Base-by-base conservation (phyloP, 2,888 invertebrate genomes). In the Agonopterix alstromeriana region DNA sequence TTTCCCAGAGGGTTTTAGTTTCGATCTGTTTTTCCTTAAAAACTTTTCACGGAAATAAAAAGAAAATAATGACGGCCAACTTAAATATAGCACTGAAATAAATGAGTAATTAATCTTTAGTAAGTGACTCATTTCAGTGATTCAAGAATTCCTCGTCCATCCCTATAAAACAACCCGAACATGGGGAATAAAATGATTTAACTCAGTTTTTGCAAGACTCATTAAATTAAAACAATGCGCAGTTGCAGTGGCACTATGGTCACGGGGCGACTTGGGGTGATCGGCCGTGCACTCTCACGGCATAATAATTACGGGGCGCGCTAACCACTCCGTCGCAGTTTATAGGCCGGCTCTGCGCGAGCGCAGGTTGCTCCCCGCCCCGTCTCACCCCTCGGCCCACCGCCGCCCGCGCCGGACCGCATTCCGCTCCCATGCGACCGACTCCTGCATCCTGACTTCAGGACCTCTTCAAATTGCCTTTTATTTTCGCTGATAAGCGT, bases 351-450 rank as follows among this genome's bases (percentile, higher is more conserved):
- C 72, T 66, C 67, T 59, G 70, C 62, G 65, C 62, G 61, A 55
- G 65, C 57, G 58, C 67, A 60, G 52, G 57, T 59, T 57, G 55
- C 56, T 55, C 56, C 52, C 46, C 58, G 55, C 54, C 51, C 62
- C 58, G 55, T 41, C 8, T 1, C 17, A 63, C 27, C 50, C 56
- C 56, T 57, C 54, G 58, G 49, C 56, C 59, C 57, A 59, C 61
- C 68, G 73, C 67, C 66, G 78, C 75, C 74, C 80, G 78, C 66
- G 78, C 75, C 74, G 81, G 78, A 87, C 87, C 83, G 82, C 87
- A 88, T 88, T 88, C 87, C 87, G 77, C 87, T 88, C 87, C 87
- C 87, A 88, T 83, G 83, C 85, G 84, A 82, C 85, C 77, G 77
- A 77, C 70, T 77, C 75, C 78, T 74, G 74, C 70, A 72, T 73